Evolutionary conservation across 2,888 invertebrate species (phyloP), one percentile per base, ranked within the genome.

Genomic region (Criorhina ranunculi): DNA sequence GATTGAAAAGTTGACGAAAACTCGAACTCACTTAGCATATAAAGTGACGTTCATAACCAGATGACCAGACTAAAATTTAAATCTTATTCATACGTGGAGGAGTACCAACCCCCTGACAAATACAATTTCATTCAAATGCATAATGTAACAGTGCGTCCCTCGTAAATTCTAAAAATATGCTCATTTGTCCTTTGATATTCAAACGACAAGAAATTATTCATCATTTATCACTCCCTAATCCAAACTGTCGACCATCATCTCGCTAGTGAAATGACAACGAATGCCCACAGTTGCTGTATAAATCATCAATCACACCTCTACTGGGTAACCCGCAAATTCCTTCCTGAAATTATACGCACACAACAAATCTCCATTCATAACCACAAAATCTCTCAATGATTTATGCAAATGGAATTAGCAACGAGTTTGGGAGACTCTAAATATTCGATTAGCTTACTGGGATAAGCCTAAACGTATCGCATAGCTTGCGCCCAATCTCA

Each of bases 391-490:
- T 31, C 31, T 19, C 9, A 49, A 55, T 53, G 55, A 57, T 57
- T 46, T 75, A 75, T 75, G 57, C 37, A 66, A 76, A 76, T 76
- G 0, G 19, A 66, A 67, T 67, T 51, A 76, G 24, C 37, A 33
- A 51, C 31, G 8, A 24, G 33, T 72, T 33, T 35, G 44, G 5
- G 7, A 35, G 24, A 62, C 24, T 64, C 73, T 44, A 62, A 53
- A 24, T 59, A 53, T 59, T 51, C 49, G 66, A 76, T 81, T 64
- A 46, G n/a, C 42, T 55, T 19, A 37, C 53, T n/a, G 46, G 57
- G 62, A 46, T 12, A 55, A 64, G 31, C 33, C 46, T 35, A 12
- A 62, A 37, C 33, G 24, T 24, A 6, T n/a, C 11, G 57, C 46
- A 24, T 24, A 6, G 1, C 35, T 0, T 4, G 24, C 4, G n/a